Evolutionary conservation across 2,797 vertebrate genomes (phyloP).

Genomic region (Propithecus perrieri): DNA sequence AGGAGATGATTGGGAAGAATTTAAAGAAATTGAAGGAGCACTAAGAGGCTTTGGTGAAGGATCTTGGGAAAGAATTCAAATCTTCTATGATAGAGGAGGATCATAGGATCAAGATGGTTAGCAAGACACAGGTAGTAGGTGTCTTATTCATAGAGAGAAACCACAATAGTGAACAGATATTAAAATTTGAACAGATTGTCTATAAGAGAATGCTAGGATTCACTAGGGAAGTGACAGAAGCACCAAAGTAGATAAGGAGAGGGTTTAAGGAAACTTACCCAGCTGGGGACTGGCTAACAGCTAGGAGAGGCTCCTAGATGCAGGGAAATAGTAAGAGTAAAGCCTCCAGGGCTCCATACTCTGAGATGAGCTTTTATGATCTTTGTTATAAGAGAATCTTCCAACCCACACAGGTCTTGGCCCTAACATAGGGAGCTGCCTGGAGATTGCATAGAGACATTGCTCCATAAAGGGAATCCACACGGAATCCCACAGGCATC

Average conservation of each 20-base stretch:
- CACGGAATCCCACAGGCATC: too few species aligned
- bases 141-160: neutral
- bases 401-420: too few species aligned
- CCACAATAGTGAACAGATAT: neutral
- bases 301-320: neutral
- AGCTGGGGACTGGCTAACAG: neutral
- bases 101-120: neutral
- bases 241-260: neutral
- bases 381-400: too few species aligned
- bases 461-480: too few species aligned
- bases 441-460: too few species aligned
- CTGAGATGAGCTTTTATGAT: too few species aligned
- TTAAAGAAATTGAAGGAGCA: neutral
- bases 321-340: neutral
- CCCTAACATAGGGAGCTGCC: too few species aligned
- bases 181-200: neutral
- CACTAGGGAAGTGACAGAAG: neutral
- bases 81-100: neutral
- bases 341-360: neutral
- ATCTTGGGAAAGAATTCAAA: slow-evolving; percentile 18
- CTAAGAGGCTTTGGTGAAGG: neutral
- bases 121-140: neutral
- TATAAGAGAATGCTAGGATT: neutral
- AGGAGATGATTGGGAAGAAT: neutral
- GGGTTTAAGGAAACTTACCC: neutral